Percentiles rank a stretch among this genome's conserved stretches.
These are phyloP conservation scores for Mustela lutreola DNA, from an alignment of 2,113 vertebrate species.

Conservation along the genomic window DNA sequence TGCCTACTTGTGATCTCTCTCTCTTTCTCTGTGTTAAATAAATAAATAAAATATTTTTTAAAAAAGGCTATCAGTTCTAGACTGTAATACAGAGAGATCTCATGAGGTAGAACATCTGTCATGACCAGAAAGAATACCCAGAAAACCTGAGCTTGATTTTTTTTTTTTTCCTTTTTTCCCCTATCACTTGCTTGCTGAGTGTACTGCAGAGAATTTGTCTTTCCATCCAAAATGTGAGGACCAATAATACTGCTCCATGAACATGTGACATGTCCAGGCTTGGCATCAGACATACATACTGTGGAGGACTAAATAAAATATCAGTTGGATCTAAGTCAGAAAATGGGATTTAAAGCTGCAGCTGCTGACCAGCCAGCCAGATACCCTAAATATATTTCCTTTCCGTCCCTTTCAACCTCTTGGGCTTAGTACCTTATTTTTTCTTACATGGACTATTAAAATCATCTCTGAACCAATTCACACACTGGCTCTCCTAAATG, in stretches of 20 bases:
- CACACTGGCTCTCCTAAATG: background rate
- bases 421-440: background rate
- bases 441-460: background rate
- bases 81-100: background rate
- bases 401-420: background rate
- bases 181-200: background rate
- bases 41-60: too few relatives aligned
- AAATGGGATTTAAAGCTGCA: background rate
- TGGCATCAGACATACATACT: background rate
- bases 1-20: too few relatives aligned
- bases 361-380: background rate
- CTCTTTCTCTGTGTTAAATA: too few relatives aligned
- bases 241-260: background rate
- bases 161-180: background rate
- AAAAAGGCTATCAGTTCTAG: background rate
- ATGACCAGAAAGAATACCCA: background rate
- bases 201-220: background rate
- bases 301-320: background rate
- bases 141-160: background rate
- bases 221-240: background rate
- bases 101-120: background rate
- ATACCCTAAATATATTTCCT: background rate
- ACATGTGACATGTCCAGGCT: background rate
- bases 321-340: background rate
- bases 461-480: background rate